Evolutionary conservation across 2,888 invertebrate genomes (phyloP).

Genomic region (Criorhina ranunculi): DNA sequence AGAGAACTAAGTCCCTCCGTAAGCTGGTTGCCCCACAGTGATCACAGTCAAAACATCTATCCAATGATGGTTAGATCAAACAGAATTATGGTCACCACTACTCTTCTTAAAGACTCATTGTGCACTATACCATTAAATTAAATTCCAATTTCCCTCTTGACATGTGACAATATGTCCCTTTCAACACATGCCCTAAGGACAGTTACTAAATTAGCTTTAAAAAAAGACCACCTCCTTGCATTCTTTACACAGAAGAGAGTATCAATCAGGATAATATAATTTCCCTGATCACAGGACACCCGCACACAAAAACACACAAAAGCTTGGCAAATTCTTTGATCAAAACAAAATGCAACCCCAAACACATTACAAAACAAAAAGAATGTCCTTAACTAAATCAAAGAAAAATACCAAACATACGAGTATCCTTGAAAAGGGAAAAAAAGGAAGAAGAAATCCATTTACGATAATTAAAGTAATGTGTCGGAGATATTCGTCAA

Average conservation of each 20-base stretch:
- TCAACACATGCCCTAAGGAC: background rate
- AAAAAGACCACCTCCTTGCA: background rate
- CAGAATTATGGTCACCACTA: no score
- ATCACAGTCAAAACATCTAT: no score
- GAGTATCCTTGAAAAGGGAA: slow-evolving; percentile 8
- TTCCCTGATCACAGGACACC: slow-evolving; percentile 19
- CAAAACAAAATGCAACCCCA: slow-evolving; percentile 33
- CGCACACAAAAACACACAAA: background rate
- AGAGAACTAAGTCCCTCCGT: no score
- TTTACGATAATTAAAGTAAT: slow-evolving; percentile 76
- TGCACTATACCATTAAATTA: background rate
- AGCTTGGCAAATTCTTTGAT: slow-evolving; percentile 4
- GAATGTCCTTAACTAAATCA: slow-evolving; percentile 50
- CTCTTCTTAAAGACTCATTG: background rate
- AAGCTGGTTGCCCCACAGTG: no score
- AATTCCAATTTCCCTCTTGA: background rate
- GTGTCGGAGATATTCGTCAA: slow-evolving; percentile 67
- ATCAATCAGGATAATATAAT: slow-evolving; percentile 48
- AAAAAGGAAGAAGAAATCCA: slow-evolving; percentile 55
- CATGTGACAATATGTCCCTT: background rate
- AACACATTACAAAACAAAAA: slow-evolving; percentile 6
- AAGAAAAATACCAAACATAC: slow-evolving; percentile 42
- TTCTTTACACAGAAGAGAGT: slow-evolving; percentile 5
- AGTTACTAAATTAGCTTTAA: slow-evolving; percentile 27
- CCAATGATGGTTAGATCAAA: no score